Conservation (phyloP, 2,888 invertebrate species). For the Patella ulyssiponensis region DNA sequence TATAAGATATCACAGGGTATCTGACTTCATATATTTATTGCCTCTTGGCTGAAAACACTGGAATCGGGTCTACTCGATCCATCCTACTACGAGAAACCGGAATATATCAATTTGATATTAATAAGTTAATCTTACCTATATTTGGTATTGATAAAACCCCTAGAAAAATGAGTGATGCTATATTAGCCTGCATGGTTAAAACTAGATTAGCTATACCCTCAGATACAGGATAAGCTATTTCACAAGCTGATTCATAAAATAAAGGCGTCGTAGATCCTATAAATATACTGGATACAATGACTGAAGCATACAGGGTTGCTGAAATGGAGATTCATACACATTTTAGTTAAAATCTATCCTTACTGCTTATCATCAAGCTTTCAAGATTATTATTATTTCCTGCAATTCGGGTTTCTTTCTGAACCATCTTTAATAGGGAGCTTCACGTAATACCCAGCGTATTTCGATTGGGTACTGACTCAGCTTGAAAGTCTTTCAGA, state of each 20-base stretch:
- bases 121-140: conserved; percentile 33
- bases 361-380: no score
- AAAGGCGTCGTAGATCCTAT: conserved; percentile 48
- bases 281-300: conserved; percentile 39
- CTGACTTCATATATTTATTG: no score
- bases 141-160: conserved; percentile 39
- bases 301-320: conserved; percentile 45
- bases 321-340: conserved; percentile 22
- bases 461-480: no score
- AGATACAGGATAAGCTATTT: conserved; percentile 52
- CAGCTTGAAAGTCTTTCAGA: no score
- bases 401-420: no score
- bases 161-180: conserved; percentile 44
- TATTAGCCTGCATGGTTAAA: conserved; percentile 44
- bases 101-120: no score
- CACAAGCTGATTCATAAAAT: conserved; percentile 56
- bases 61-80: no score
- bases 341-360: background rate
- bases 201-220: conserved; percentile 53
- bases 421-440: no score
- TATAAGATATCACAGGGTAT: background rate
- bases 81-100: no score
- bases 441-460: no score
- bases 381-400: no score
- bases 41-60: no score